Evolutionary conservation across 2,113 vertebrate genomes (phyloP), one percentile per base, ranked within the genome.

Genomic region (Morone chrysops): DNA sequence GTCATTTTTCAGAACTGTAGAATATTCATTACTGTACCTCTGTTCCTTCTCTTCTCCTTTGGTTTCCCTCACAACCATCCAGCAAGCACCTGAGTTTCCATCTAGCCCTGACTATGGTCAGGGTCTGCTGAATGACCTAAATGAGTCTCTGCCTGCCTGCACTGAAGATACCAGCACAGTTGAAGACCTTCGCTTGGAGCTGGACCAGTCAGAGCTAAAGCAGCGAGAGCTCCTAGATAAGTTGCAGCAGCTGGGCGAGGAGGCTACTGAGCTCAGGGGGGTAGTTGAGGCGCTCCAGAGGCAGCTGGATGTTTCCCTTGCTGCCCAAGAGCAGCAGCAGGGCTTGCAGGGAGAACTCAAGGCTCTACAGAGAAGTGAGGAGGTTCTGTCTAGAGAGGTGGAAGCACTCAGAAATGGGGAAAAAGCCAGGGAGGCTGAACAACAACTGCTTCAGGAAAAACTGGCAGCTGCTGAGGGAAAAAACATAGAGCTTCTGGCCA

Each of bases 121-220:
- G 41, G 85, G 95, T 65, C 84, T 97, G n/a, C 90, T 96, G 20
- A 94, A 51, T 11, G 98, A 99, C 83, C 93, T 96, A 40, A 93
- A 94, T 9, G 92, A 94, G 76, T 94, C 85, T 57, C 86, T 90
- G 47, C 88, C 93, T 12, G 17, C 78, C 71, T 92, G 93, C 68
- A 80, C 76, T 4, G 92, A 94, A 73, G 92, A 94, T 25, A 59
- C 92, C 68, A 94, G 95, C 63, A 88, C 96, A n/a, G 95, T 96
- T 0, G 98, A 99, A 9, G 96, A 97, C 74, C 96, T 98, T 91
- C 97, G 96, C 9, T 89, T 97, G 43, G 97, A 98, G 84, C 95
- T 99, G 80, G 98, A 99, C 87, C 97, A 97, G 85, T 95, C 97
- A 36, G 97, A 99, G 82, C 85, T 98, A 41, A 97, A 94, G 80